Base-by-base conservation (phyloP, 2,888 invertebrate genomes). In the Nephrotoma guestfalica region DNA sequence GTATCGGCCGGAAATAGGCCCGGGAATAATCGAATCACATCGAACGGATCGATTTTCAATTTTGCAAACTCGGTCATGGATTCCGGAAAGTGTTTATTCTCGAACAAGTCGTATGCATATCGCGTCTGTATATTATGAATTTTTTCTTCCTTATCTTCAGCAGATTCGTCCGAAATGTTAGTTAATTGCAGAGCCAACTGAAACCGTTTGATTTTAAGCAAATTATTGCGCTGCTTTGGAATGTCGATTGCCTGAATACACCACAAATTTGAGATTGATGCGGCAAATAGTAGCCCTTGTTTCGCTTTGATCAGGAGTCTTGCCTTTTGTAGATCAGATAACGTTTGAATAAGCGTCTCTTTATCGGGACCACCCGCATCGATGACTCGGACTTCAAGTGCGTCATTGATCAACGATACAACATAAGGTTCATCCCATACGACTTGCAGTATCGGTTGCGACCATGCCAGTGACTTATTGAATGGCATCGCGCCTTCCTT, bases 341-440 rank as follows among this genome's bases (percentile, higher is more conserved):
- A 93, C 1, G 94, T 95, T 91, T 98, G 98, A 88, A 99, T 96
- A 1, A 91, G 87, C 0, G 92, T 90, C 30, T 92, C 91, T 88
- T 91, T 92, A 86, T 89, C 89, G 88, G 95, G 94, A 57, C 95
- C 92, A 86, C 94, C 93, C 0, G 97, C 96, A 88, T 97, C 96
- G 86, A 97, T 93, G 4, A 98, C 96, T 88, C 97, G 95, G 5
- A 99, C 94, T 91, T 98, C 96, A 45, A 98, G 93, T 88, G 94
- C 94, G 89, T 96, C 97, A 86, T 96, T 94, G 86, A 97, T 92
- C 86, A 99, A 93, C 5, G 97, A 98, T 87, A 99, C 92, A 30
- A 97, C 93, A 91, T 97, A 99, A 0, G 99, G 99, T 89, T 97
- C 96, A 91, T 99, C 98, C 95, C 98, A 97, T 42, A 95, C 97